Evolutionary conservation across 2,888 invertebrate species (phyloP).

Genomic region (Megalurothrips usitatus): DNA sequence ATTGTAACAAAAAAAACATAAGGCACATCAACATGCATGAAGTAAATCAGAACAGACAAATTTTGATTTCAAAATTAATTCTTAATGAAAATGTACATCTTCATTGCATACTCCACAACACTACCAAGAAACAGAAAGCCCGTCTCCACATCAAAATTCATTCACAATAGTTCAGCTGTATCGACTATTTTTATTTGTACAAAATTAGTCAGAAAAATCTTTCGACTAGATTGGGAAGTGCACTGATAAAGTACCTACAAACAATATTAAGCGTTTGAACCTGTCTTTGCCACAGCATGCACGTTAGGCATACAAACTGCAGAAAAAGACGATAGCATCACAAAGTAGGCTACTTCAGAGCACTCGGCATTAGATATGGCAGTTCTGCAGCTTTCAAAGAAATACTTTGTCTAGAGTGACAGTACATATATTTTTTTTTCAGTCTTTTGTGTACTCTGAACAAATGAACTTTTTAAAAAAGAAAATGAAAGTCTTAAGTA

Average conservation of each 20-base stretch:
- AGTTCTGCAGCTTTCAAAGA: constrained; percentile 1
- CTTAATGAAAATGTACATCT: not conserved
- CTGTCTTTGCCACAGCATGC: not conserved
- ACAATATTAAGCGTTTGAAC: constrained; percentile 16
- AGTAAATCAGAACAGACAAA: not conserved
- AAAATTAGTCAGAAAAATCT: constrained; percentile 23
- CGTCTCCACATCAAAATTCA: constrained; percentile 1
- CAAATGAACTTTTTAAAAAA: constrained; percentile 34
- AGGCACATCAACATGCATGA: not conserved
- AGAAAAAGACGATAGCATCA: not conserved
- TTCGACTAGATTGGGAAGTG: constrained; percentile 14
- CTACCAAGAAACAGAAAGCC: not conserved
- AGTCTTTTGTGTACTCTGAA: constrained; percentile 30
- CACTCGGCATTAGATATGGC: not conserved
- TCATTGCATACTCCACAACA: not conserved
- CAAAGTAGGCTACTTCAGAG: not conserved
- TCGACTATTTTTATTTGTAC: not conserved
- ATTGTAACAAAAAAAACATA: not conserved
- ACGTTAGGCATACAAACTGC: not conserved
- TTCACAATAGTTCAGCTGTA: not conserved
- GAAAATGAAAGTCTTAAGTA: not conserved
- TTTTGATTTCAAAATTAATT: not conserved
- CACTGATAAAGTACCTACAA: not conserved
- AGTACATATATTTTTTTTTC: not conserved
- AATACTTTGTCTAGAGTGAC: not conserved